These are phyloP conservation scores for Nymphalis io DNA, from an alignment of 1,140 invertebrate genomes.

Conservation along the genomic window DNA sequence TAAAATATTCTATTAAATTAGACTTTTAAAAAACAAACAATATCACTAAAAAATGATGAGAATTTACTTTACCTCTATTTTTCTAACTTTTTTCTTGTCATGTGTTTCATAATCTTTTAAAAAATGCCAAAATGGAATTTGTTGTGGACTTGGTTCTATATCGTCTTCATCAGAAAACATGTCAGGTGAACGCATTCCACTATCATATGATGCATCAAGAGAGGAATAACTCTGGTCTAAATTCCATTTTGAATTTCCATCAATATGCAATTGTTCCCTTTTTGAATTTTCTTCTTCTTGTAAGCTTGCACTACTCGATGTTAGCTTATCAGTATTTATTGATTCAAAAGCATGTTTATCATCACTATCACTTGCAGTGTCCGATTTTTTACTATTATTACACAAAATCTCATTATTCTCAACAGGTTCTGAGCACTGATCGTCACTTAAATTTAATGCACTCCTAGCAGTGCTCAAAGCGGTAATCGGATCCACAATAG, in stretches of 20 bases:
- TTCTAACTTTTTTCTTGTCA: conserved; percentile 71
- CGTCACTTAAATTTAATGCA: conserved; percentile 47
- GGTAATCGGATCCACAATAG: conserved; percentile 70
- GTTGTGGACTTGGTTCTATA: conserved; percentile 41
- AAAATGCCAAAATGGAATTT: conserved; percentile 66
- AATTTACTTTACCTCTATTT: conserved; percentile 63
- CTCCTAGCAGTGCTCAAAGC: conserved; percentile 57
- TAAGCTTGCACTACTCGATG: conserved; percentile 50
- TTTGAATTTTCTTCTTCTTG: conserved; percentile 54
- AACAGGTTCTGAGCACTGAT: conserved; percentile 26
- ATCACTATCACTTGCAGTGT: conserved; percentile 34
- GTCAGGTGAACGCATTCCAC: conserved; percentile 80
- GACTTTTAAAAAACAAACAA: too few species aligned
- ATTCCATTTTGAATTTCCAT: conserved; percentile 62
- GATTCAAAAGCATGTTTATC: conserved; percentile 49
- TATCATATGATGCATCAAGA: conserved; percentile 74
- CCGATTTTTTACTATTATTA: conserved; percentile 16
- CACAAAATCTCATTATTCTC: conserved; percentile 20
- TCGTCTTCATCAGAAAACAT: conserved; percentile 81
- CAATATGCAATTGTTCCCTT: conserved; percentile 40
- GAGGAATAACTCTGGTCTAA: conserved; percentile 70
- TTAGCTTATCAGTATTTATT: conserved; percentile 42
- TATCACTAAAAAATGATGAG: too few species aligned
- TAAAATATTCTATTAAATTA: too few species aligned
- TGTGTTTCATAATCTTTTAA: conserved; percentile 67